A percentile compares a stretch with the other conserved stretches of the same genome.
Conservation (phyloP, 1,140 invertebrate genomes). For the Drosophila navojoa region DNA sequence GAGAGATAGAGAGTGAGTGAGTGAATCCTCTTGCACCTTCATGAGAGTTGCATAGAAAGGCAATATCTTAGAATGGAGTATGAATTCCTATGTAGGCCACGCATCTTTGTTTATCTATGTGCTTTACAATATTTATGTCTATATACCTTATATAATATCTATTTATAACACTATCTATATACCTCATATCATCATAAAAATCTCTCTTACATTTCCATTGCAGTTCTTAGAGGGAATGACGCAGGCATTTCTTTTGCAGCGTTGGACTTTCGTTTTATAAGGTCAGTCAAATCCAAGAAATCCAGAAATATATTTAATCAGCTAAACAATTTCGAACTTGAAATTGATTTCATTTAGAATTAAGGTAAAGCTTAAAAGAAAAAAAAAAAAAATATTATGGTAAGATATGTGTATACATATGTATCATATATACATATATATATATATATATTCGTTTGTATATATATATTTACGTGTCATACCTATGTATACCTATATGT, state of each 20-base stretch:
- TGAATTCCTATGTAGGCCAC: no score
- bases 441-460: neutral
- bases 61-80: neutral
- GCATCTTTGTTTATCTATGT: neutral
- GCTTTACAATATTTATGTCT: neutral
- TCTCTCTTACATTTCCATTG: slow-evolving; percentile 1
- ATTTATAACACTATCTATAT: neutral
- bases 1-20: no score
- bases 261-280: slow-evolving; percentile 84
- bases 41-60: neutral
- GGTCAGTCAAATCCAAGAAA: slow-evolving; percentile 54
- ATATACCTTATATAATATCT: no score
- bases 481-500: slow-evolving; percentile 17
- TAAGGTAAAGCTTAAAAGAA: no score
- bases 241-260: slow-evolving; percentile 84
- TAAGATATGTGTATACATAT: no score
- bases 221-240: slow-evolving; percentile 82
- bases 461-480: neutral
- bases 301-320: no score
- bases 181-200: neutral
- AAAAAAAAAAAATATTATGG: no score
- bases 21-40: neutral
- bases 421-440: neutral
- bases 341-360: no score
- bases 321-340: no score